Percentiles rank a stretch among this genome's conserved stretches.
Conservation (phyloP, 2,797 vertebrate species). For the Heterohyrax brucei region DNA sequence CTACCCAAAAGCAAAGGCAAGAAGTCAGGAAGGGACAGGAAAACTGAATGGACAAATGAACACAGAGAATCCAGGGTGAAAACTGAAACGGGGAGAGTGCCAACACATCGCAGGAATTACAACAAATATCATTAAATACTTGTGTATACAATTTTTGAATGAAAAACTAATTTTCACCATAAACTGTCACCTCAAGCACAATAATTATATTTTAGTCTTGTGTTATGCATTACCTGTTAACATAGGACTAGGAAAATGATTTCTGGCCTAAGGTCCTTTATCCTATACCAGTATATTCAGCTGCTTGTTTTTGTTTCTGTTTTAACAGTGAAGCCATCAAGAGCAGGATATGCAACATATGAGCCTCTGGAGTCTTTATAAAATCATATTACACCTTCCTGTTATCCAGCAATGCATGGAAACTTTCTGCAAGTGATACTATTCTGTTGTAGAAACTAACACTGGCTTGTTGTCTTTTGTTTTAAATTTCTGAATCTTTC, state of each 20-base stretch:
- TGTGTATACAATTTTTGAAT: too few species aligned
- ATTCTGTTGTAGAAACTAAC: background rate
- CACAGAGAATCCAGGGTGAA: too few species aligned
- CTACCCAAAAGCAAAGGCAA: too few species aligned
- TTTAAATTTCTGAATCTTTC: background rate
- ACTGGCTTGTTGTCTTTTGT: background rate
- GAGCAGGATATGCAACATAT: background rate
- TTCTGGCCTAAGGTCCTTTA: background rate
- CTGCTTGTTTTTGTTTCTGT: slow-evolving; percentile 54
- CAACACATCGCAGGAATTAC: too few species aligned
- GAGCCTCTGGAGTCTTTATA: background rate
- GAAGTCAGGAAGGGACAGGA: too few species aligned
- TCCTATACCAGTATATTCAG: background rate
- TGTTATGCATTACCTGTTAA: background rate
- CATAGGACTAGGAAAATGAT: background rate
- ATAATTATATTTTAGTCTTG: too few species aligned
- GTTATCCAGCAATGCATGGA: background rate
- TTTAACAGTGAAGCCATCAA: slow-evolving; percentile 10
- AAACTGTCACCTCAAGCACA: too few species aligned
- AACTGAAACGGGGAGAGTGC: too few species aligned
- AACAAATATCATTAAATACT: too few species aligned
- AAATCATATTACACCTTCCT: slow-evolving; percentile 33
- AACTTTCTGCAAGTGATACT: background rate
- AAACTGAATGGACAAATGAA: too few species aligned
- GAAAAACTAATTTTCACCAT: too few species aligned